Evolutionary conservation across 2,888 invertebrate species (phyloP).

Genomic region (Dorcus hopei): DNA sequence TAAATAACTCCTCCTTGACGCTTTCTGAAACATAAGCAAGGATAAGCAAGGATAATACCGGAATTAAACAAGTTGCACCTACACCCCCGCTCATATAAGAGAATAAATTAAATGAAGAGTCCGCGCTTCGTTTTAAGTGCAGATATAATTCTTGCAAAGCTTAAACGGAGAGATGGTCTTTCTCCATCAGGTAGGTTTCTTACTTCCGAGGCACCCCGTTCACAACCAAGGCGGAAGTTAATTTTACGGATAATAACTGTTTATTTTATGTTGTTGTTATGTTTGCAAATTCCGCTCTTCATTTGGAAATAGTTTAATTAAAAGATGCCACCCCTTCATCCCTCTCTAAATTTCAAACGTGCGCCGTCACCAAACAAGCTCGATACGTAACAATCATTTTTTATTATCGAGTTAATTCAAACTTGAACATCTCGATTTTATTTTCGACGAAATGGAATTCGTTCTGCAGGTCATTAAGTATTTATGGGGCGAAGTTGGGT

Average conservation of each 20-base stretch:
- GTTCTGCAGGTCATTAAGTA: no score
- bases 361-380: no score
- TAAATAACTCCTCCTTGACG: conserved; percentile 10
- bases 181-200: conserved; percentile 21
- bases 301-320: conserved; percentile 27
- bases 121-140: conserved; percentile 29
- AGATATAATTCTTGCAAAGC: conserved; percentile 32
- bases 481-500: no score
- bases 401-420: no score
- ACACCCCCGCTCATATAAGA: conserved; percentile 30
- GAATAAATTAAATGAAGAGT: conserved; percentile 32
- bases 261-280: conserved; percentile 29
- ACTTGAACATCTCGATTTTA: not conserved
- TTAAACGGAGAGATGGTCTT: conserved; percentile 24
- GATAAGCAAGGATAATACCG: conserved; percentile 27
- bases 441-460: not conserved
- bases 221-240: conserved; percentile 28
- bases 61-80: conserved; percentile 30
- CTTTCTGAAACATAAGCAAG: conserved; percentile 17
- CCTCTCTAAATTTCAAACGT: no score
- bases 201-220: conserved; percentile 20
- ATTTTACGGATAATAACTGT: conserved; percentile 31
- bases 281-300: conserved; percentile 24
- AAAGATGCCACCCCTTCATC: conserved; percentile 4
- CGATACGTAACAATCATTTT: no score